Evolutionary conservation across 2,888 invertebrate species (phyloP).

Genomic region (Pedicia rivosa): DNA sequence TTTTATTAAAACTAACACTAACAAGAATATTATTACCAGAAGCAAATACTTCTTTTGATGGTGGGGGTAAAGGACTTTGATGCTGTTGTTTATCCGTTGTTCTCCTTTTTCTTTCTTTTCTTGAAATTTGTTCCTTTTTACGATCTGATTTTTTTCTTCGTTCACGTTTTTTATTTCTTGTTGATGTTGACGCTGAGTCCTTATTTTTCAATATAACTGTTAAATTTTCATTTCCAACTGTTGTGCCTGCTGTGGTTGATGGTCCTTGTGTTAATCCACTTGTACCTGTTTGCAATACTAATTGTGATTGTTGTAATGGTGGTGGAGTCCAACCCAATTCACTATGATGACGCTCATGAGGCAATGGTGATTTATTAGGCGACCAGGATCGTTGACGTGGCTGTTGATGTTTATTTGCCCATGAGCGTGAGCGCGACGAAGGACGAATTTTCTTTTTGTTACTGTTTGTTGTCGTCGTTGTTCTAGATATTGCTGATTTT

Average conservation of each 20-base stretch:
- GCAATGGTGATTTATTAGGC: conserved; percentile 10
- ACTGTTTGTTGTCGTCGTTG: conserved; percentile 17
- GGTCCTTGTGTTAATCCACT: not conserved
- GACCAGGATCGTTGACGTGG: conserved; percentile 24
- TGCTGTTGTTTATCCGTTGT: conserved; percentile 21
- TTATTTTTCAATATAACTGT: conserved; percentile 43
- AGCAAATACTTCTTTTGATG: conserved; percentile 81
- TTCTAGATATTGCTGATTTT: not conserved
- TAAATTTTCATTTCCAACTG: conserved; percentile 34
- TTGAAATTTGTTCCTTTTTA: conserved; percentile 31
- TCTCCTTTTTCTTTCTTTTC: conserved; percentile 29
- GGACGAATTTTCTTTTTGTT: conserved; percentile 17
- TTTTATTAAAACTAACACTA: conserved; percentile 78
- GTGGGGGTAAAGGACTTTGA: conserved; percentile 31
- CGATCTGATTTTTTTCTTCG: conserved; percentile 30
- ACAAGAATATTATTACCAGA: conserved; percentile 87
- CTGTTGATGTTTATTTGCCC: no score
- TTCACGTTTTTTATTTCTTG: conserved; percentile 23
- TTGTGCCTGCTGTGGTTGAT: conserved; percentile 11
- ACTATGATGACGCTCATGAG: conserved; percentile 17
- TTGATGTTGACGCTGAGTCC: conserved; percentile 24
- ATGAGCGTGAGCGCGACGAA: conserved; percentile 16
- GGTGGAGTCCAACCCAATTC: conserved; percentile 47
- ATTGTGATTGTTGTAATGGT: conserved; percentile 26
- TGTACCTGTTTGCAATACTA: no score